Evolutionary conservation across 1,140 invertebrate species (phyloP).

Genomic region (Zelostemma sp.): DNA sequence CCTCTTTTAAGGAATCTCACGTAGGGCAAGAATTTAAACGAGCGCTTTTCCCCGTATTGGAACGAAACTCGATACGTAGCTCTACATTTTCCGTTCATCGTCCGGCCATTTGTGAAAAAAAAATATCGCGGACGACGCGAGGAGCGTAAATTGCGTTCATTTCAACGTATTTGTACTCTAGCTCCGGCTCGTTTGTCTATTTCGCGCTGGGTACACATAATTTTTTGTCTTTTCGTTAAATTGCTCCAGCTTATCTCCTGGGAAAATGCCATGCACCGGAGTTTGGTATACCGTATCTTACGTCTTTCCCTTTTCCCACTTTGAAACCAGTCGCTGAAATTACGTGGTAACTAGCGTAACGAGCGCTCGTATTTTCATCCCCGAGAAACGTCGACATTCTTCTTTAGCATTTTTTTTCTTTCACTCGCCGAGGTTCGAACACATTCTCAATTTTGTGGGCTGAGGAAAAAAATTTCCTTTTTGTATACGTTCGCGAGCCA

Average conservation of each 20-base stretch:
- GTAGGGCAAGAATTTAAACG: neutral
- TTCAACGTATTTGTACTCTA: neutral
- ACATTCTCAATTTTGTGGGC: neutral
- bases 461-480: neutral
- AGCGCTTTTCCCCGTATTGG: no score
- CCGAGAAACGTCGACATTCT: neutral
- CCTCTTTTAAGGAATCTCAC: neutral
- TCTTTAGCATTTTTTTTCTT: neutral
- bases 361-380: neutral
- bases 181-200: neutral
- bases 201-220: neutral
- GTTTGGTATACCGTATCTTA: constrained; percentile 4
- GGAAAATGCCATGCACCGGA: neutral
- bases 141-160: neutral
- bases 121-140: neutral
- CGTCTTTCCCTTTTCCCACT: constrained; percentile 1
- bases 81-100: no score
- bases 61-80: no score
- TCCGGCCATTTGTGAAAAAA: no score
- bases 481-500: neutral
- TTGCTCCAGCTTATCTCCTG: neutral
- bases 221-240: constrained; percentile 5
- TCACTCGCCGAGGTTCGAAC: neutral
- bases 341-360: constrained; percentile 9
- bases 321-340: neutral